phyloP scores from a whole-genome alignment of 2,113 vertebrate genomes.

The Laticauda laticaudata region DNA sequence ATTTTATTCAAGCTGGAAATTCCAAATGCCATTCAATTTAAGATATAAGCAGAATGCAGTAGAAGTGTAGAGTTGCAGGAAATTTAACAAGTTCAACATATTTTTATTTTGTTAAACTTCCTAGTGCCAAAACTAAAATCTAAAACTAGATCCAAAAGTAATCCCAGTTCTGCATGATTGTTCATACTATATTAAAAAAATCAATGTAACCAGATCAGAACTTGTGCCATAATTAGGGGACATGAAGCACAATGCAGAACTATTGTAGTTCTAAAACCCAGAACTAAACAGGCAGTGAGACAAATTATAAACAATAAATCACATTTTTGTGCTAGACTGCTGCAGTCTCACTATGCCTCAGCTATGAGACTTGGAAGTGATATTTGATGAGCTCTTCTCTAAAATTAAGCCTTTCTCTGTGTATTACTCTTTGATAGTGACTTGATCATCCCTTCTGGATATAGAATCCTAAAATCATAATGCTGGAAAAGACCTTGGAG shows the following conservation, averaged over 20 bases:
- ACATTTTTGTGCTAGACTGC: not conserved
- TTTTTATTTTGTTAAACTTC: not conserved
- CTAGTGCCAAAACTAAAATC: not conserved
- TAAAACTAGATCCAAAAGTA: not conserved
- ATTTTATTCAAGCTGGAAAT: not conserved
- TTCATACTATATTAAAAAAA: not conserved
- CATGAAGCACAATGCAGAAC: not conserved
- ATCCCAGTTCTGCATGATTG: not conserved
- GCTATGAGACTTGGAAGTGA: not conserved
- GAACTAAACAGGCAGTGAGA: not conserved
- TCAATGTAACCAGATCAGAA: not conserved
- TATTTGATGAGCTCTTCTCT: not conserved
- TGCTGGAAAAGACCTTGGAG: not conserved
- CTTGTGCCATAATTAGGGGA: not conserved
- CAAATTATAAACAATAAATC: not conserved
- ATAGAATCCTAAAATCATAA: not conserved
- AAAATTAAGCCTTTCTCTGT: not conserved
- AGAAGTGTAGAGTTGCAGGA: not conserved
- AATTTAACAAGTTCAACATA: not conserved
- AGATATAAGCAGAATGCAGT: not conserved
- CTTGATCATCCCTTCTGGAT: not conserved
- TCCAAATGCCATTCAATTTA: not conserved
- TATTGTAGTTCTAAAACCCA: not conserved
- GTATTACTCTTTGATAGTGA: not conserved
- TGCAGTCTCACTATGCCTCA: not conserved